Base-by-base conservation (phyloP, 2,113 vertebrate genomes). In the Balaeniceps rex region DNA sequence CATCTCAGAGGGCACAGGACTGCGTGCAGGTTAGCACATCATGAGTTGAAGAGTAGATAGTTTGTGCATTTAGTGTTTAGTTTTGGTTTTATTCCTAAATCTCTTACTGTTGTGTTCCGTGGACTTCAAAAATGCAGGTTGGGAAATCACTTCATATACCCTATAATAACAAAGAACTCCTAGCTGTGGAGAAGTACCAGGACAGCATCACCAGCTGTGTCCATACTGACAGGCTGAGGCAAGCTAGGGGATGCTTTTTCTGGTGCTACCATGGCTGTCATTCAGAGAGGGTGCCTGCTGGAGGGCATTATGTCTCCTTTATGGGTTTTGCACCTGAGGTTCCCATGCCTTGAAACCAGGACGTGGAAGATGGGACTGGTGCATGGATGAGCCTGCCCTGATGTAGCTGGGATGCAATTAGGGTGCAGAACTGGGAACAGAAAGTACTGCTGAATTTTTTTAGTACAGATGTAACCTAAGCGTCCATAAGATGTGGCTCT, bases 401-500 rank as follows among this genome's bases (percentile, higher is more conserved):
- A 7, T 44, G 31, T n/a, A 52, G 9, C 44, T 52, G 29, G 36
- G 18, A 5, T 70, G n/a, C 11, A 49, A 3, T 34, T 61, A 40
- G 49, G 24, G 8, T 81, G 51, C 34, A 74, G 46, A 77, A 69
- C 22, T 49, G 58, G 33, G 34, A 87, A 38, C 19, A 38, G 60
- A 68, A 64, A 57, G 9, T 65, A 15, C 16, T 51, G 51, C 17
- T 68, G 51, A 26, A 1, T 26, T 28, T 51, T 7, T 75, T 42
- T 29, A 47, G 29, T 51, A 12, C 2, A 44, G 11, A 36, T 60
- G 31, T 55, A 84, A 81, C 5, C 3, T 3, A 38, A 87, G 52
- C 44, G 80, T 91, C 91, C 89, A 40, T 71, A 65, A 87, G 93
- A 47, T 81, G 81, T 89, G 87, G 89, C 91, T 95, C 93, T 95